These are phyloP conservation scores for Neotoma lepida DNA, from an alignment of 2,113 vertebrate species.

Conservation along the genomic window DNA sequence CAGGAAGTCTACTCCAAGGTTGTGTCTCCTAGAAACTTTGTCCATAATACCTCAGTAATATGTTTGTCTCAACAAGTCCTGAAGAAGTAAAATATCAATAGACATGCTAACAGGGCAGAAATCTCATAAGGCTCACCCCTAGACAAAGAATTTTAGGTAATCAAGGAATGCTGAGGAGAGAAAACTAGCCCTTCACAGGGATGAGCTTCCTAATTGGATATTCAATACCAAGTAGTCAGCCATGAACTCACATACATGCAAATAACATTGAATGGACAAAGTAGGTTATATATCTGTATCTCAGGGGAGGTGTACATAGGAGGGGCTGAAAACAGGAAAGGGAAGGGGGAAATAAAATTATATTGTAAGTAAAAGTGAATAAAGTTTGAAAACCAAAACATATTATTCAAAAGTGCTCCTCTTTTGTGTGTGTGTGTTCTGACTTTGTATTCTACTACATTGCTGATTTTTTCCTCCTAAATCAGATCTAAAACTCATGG, in stretches of 20 bases:
- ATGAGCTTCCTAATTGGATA: not conserved
- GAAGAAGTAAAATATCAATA: no score
- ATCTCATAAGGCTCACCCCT: not conserved
- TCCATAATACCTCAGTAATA: not conserved
- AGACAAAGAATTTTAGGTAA: not conserved
- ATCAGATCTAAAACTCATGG: not conserved
- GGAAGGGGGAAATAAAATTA: not conserved
- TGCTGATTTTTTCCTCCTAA: not conserved
- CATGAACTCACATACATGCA: not conserved
- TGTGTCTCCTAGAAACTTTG: not conserved
- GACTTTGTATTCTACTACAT: not conserved
- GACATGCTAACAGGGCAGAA: not conserved
- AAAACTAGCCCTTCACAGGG: not conserved
- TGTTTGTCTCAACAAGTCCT: not conserved
- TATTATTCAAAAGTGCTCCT: not conserved
- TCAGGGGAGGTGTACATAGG: not conserved
- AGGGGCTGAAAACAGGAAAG: not conserved
- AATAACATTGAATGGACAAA: not conserved
- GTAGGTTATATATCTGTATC: not conserved
- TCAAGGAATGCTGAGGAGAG: no score
- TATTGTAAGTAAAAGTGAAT: not conserved
- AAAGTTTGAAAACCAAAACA: not conserved
- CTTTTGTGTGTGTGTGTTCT: not conserved
- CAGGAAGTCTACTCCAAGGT: not conserved
- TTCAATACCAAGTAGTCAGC: not conserved